Evolutionary conservation across 2,888 invertebrate genomes (phyloP).

Genomic region (Chloromyia formosa): DNA sequence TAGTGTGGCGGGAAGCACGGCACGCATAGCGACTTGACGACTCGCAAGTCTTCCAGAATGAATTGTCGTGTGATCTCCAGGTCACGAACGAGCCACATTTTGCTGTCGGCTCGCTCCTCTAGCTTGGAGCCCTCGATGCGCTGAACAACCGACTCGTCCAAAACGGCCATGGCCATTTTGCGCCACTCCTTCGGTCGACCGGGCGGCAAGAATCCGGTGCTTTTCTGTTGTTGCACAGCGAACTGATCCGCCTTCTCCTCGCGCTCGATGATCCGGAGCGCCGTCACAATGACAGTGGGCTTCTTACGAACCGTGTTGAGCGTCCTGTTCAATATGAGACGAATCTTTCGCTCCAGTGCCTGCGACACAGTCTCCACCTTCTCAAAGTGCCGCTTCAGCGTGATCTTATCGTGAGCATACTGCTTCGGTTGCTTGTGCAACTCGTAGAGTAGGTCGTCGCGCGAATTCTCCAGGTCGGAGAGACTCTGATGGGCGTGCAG

Average conservation of each 20-base stretch:
- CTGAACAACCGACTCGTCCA: constrained; percentile 80
- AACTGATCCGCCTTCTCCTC: constrained; percentile 95
- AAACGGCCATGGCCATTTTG: constrained; percentile 82
- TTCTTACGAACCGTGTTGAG: constrained; percentile 94
- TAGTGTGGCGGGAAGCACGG: constrained; percentile 97
- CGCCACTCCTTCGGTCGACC: constrained; percentile 94
- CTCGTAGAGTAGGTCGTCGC: constrained; percentile 95
- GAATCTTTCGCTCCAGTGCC: constrained; percentile 89
- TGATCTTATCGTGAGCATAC: constrained; percentile 87
- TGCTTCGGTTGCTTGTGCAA: constrained; percentile 93
- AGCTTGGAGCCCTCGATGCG: constrained; percentile 95
- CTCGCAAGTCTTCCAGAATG: constrained; percentile 88
- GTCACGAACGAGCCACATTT: constrained; percentile 95
- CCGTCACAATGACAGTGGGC: constrained; percentile 95
- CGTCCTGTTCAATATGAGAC: constrained; percentile 87
- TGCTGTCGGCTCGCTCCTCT: constrained; percentile 89
- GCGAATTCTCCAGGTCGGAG: constrained; percentile 93
- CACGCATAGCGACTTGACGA: constrained; percentile 87
- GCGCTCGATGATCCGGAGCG: constrained; percentile 92
- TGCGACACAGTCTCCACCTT: constrained; percentile 93
- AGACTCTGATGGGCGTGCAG: constrained; percentile 94
- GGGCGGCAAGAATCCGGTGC: constrained; percentile 89
- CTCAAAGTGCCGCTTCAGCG: constrained; percentile 94
- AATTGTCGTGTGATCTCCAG: constrained; percentile 87
- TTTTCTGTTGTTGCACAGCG: constrained; percentile 71